Evolutionary conservation across 2,888 invertebrate species (phyloP).

Genomic region (Spisula solida): DNA sequence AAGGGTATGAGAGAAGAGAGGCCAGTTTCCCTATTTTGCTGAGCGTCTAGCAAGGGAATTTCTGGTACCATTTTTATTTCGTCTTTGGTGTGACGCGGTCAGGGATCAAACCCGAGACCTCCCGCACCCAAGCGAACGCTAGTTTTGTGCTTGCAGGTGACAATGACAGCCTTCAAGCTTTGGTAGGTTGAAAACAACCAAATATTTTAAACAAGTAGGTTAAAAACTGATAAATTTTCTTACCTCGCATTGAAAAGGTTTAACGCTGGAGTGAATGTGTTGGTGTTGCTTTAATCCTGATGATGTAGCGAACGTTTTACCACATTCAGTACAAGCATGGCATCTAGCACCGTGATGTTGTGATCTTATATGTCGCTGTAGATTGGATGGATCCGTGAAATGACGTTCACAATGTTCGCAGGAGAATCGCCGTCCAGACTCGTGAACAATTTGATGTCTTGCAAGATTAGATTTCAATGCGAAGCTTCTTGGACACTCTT

Average conservation of each 20-base stretch:
- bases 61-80: too few species aligned
- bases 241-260: slow-evolving; percentile 96
- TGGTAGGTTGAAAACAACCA: too few species aligned
- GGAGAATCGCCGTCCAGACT: slow-evolving; percentile 92
- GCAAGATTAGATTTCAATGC: slow-evolving; percentile 94
- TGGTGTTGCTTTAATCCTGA: slow-evolving; percentile 99
- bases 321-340: slow-evolving; percentile 98
- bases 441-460: slow-evolving; percentile 90
- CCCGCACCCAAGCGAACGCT: too few species aligned
- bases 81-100: too few species aligned
- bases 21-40: too few species aligned
- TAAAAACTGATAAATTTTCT: too few species aligned
- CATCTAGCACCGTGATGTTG: slow-evolving; percentile 97
- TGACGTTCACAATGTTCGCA: slow-evolving; percentile 92
- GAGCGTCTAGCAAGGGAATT: too few species aligned
- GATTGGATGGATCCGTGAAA: slow-evolving; percentile 98
- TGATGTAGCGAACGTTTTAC: slow-evolving; percentile 99
- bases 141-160: too few species aligned
- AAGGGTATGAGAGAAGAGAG: too few species aligned
- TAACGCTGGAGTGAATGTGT: slow-evolving; percentile 99
- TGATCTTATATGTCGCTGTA: slow-evolving; percentile 98
- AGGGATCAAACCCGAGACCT: too few species aligned
- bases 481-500: slow-evolving; percentile 94
- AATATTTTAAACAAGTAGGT: too few species aligned
- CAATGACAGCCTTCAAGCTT: too few species aligned